Base-by-base conservation (phyloP, 1,140 invertebrate species). In the Calephelis virginiensis region DNA sequence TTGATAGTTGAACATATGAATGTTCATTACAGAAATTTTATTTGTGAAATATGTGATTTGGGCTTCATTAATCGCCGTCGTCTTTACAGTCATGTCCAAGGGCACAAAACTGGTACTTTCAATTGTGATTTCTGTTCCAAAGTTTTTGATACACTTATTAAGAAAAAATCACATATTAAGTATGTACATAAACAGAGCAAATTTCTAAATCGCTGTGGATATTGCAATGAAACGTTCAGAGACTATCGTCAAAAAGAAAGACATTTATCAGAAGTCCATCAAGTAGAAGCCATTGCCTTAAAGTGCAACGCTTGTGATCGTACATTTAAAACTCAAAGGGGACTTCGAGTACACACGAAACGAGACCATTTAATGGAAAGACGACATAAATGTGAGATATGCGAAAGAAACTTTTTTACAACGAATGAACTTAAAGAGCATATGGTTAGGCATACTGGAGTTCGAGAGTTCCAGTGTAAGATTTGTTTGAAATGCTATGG, bases 401-500 rank as follows among this genome's bases (percentile, higher is more conserved):
- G 83, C 47, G 80, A 77, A 8, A 85, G 77, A 72, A 76, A 66
- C 0, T 88, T 85, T 53, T 81, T 76, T 43, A 72, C 68, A 0
- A 63, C 68, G 11, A 65, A 69, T 0, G 74, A 81, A 11, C 49
- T 86, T 14, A 78, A 70, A 49, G 74, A 72, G 11, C 83, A 86
- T 50, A 73, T 76, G 66, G 65, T 80, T 8, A 78, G 75, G 49
- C 84, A 85, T 53, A 78, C 74, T 0, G 78, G 78, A 0, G 59
- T 61, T 8, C 69, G 68, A 45, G 69, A 71, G 8, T 80, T 71
- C 64, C 61, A 77, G 28, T 89, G 86, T 66, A 75, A 82, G 10
- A 71, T 79, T 3, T 90, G 92, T 53, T 78, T 88, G 12, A 93
- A 92, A 53, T 81, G 80, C 17, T 92, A 90, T 46, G 68, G 77